Evolutionary conservation across 2,113 vertebrate genomes (phyloP), one percentile per base, ranked within the genome.

Genomic region (Garra rufa): DNA sequence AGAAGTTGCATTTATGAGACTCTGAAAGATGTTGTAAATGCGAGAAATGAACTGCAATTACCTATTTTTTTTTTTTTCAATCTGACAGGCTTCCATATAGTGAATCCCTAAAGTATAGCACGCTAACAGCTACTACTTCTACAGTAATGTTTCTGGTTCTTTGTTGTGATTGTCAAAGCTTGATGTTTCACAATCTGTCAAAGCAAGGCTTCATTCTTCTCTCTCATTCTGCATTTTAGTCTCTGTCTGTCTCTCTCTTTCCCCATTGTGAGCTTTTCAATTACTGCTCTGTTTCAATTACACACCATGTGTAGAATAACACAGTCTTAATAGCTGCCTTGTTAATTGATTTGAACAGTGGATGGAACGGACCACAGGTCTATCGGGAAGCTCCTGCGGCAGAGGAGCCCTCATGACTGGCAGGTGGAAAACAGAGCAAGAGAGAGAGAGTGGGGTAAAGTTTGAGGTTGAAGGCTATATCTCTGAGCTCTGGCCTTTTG

Each of bases 291-390:
- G 83, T 86, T 73, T 75, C 67, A 44, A 80, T 61, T 77, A 78
- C 57, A 77, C 83, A 50, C 57, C 67, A 43, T 85, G 79, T 76
- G 76, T 74, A 85, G 81, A 81, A 69, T 87, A 78, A 75, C 85
- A 76, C 84, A 71, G 69, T 43, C 70, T 75, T 83, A 88, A 88
- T 80, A 74, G 81, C 87, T 81, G 82, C 30, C 57, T 71, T 76
- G 79, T 83, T 81, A 85, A 88, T 88, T 85, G 81, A 83, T 83
- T 81, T 70, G 61, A 73, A 87, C 80, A 77, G 81, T 81, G 65
- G 71, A 86, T 81, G 76, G 65, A 81, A 59, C 61, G 63, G n/a
- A 28, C 59, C 73, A 57, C 78, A 69, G 69, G 43, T 77, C 57
- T 46, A 74, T 57, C 43, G 70, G 71, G 73, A 83, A 59, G 81